Evolutionary conservation across 2,888 invertebrate genomes (phyloP).

Genomic region (Plagiodera versicolora): DNA sequence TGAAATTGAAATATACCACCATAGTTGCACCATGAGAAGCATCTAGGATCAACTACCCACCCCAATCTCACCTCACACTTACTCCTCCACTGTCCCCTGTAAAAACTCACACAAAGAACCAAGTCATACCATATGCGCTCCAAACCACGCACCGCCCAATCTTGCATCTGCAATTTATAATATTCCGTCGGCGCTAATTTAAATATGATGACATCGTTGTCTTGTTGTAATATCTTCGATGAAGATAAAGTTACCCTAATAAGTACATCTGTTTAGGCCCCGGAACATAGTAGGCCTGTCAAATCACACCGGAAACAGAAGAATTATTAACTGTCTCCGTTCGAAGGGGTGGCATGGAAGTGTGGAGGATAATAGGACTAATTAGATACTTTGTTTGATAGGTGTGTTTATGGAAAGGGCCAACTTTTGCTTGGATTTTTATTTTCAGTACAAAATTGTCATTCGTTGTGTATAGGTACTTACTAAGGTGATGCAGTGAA

Average conservation of each 20-base stretch:
- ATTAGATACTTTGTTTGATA: constrained; percentile 16
- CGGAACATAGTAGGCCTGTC: constrained; percentile 42
- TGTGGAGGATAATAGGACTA: constrained; percentile 22
- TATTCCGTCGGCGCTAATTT: constrained; percentile 43
- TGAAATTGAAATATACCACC: too few relatives aligned
- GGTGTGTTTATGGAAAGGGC: neutral
- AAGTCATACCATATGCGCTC: neutral
- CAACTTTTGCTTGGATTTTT: neutral
- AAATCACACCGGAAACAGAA: constrained; percentile 41
- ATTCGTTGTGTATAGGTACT: neutral
- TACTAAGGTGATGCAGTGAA: neutral
- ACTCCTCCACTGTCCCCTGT: neutral
- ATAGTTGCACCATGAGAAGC: too few relatives aligned
- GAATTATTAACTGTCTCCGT: constrained; percentile 38
- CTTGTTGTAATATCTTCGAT: constrained; percentile 39
- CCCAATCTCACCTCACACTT: neutral
- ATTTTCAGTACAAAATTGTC: constrained; percentile 4
- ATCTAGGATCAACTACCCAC: too few relatives aligned
- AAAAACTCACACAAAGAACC: neutral
- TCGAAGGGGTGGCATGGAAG: constrained; percentile 24
- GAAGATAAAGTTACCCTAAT: constrained; percentile 43
- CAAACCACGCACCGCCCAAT: constrained; percentile 14
- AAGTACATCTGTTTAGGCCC: constrained; percentile 45
- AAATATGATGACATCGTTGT: constrained; percentile 46
- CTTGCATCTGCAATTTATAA: constrained; percentile 35